These are phyloP conservation scores for Tetropium fuscum DNA, from an alignment of 2,888 invertebrate genomes.

Conservation along the genomic window DNA sequence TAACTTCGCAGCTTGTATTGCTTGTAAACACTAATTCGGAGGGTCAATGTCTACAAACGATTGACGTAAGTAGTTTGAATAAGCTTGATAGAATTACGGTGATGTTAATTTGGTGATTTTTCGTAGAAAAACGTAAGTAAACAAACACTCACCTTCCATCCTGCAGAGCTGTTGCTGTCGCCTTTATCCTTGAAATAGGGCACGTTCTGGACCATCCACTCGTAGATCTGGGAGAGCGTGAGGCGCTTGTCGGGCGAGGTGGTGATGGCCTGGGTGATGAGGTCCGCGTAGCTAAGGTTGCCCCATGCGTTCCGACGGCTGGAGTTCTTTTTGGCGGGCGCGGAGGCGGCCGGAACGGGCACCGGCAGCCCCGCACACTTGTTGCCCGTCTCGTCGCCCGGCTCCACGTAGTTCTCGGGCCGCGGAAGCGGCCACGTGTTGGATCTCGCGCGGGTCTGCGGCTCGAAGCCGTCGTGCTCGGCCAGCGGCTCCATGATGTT, in stretches of 20 bases:
- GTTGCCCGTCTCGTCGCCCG: constrained; percentile 68
- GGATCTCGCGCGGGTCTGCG: constrained; percentile 91
- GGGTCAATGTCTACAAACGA: too few relatives aligned
- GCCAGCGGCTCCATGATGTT: constrained; percentile 73
- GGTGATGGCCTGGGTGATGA: constrained; percentile 98
- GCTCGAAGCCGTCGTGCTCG: constrained; percentile 91
- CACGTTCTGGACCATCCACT: constrained; percentile 99
- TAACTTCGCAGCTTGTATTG: too few relatives aligned
- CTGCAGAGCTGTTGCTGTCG: constrained; percentile 99
- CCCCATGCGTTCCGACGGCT: constrained; percentile 98
- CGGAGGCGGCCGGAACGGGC: constrained; percentile 64
- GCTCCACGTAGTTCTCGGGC: constrained; percentile 87
- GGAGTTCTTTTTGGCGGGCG: constrained; percentile 88
- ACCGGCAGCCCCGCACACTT: constrained; percentile 72
- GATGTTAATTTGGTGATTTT: too few relatives aligned
- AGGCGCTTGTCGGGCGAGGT: constrained; percentile 95
- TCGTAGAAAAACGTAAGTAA: too few relatives aligned
- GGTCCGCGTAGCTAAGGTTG: constrained; percentile 97
- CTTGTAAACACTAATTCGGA: too few relatives aligned
- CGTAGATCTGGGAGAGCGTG: constrained; percentile 98
- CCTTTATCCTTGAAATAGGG: constrained; percentile 99
- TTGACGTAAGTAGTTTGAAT: too few relatives aligned
- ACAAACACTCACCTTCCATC: constrained; percentile 99
- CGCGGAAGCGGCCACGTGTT: constrained; percentile 98
- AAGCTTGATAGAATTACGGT: too few relatives aligned